A percentile compares a stretch with the other conserved stretches of the same genome.
Evolutionary conservation across 2,113 vertebrate species (phyloP).

Genomic region (Vicugna pacos): DNA sequence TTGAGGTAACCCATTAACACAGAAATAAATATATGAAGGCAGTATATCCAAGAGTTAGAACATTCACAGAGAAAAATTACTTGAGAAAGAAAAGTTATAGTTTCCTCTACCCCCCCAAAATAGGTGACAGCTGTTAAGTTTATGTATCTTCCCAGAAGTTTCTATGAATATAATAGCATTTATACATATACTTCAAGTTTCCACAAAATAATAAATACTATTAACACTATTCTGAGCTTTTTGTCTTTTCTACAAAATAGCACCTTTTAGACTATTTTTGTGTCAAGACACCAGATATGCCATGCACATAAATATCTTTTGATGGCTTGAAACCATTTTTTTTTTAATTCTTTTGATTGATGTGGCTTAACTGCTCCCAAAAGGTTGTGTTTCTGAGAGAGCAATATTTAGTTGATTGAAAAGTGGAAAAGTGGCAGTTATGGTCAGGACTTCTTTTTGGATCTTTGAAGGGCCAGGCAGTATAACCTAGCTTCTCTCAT

Average conservation of each 20-base stretch:
- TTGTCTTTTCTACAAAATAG: neutral
- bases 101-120: neutral
- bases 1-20: neutral
- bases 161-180: neutral
- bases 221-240: neutral
- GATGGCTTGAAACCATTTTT: neutral
- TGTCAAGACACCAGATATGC: neutral
- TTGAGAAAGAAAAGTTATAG: neutral
- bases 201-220: neutral
- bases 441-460: neutral
- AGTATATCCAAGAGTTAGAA: neutral
- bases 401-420: neutral
- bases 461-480: neutral
- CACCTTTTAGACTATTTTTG: neutral
- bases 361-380: neutral
- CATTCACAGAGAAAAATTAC: neutral
- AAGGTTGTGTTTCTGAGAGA: neutral
- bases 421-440: neutral
- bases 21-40: neutral
- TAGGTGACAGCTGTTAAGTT: neutral
- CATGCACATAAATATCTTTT: neutral
- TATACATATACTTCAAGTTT: neutral
- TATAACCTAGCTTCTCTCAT: neutral
- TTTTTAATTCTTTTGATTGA: neutral
- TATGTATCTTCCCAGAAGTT: neutral